phyloP scores from a whole-genome alignment of 2,888 invertebrate species.

The Lasioglossum figueresi region DNA sequence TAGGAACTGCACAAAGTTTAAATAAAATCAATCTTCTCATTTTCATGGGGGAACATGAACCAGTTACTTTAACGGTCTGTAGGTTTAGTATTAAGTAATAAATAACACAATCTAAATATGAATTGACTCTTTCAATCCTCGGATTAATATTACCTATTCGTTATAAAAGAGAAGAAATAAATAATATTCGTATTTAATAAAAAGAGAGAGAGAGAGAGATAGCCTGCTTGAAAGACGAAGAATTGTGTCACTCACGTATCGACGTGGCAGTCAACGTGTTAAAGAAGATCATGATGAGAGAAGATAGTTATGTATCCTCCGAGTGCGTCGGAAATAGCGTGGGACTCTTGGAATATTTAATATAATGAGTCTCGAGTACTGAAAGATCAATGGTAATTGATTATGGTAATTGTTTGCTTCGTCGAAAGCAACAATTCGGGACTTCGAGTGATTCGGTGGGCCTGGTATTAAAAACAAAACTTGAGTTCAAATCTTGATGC shows the following conservation, averaged over 20 bases:
- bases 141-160: not conserved
- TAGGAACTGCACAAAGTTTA: too few relatives aligned
- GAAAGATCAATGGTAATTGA: not conserved
- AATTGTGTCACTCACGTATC: not conserved
- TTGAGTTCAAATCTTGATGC: not conserved
- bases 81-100: too few relatives aligned
- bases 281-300: not conserved
- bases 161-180: not conserved
- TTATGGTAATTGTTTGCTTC: not conserved
- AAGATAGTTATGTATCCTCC: not conserved
- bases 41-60: too few relatives aligned
- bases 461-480: not conserved
- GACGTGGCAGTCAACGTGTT: not conserved
- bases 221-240: not conserved
- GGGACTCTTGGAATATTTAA: not conserved
- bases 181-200: not conserved
- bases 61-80: too few relatives aligned
- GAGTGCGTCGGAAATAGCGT: not conserved
- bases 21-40: too few relatives aligned
- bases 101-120: too few relatives aligned
- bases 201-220: not conserved
- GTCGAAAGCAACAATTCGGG: too few relatives aligned
- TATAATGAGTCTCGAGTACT: not conserved
- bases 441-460: not conserved
- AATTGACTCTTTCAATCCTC: too few relatives aligned